phyloP scores from a whole-genome alignment of 2,797 vertebrate species.

The Oryzias sinensis region DNA sequence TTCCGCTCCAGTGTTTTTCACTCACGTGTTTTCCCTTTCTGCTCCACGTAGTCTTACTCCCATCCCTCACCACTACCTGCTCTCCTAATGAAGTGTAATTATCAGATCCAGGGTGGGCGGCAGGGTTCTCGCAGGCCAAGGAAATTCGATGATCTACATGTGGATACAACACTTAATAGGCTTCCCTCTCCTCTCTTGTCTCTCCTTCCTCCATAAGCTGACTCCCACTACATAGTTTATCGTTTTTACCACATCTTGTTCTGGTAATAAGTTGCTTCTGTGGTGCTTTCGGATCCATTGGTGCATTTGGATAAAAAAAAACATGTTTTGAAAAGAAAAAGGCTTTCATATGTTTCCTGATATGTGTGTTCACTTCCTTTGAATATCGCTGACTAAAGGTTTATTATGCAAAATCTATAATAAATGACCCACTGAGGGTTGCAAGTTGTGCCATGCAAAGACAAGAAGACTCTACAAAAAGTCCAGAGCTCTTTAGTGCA shows the following conservation, averaged over 20 bases:
- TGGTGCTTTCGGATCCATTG: no score
- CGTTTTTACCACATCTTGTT: background rate
- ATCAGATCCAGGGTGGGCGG: constrained; percentile 67
- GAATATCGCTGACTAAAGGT: constrained; percentile 16
- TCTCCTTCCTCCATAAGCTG: constrained; percentile 29
- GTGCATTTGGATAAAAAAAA: no score
- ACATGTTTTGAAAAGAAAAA: constrained; percentile 11
- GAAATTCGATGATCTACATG: constrained; percentile 57
- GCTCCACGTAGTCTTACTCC: constrained; percentile 15
- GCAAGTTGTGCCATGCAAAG: no score
- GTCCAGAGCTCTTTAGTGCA: no score
- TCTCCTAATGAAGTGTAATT: constrained; percentile 69
- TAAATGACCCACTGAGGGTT: constrained; percentile 20
- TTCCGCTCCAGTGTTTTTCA: constrained; percentile 2
- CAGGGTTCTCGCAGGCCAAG: constrained; percentile 46
- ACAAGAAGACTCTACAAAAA: no score
- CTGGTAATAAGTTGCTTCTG: constrained; percentile 18
- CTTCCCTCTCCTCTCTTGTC: constrained; percentile 40
- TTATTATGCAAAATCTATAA: constrained; percentile 32
- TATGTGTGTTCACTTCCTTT: background rate
- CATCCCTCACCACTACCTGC: constrained; percentile 61
- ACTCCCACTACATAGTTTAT: constrained; percentile 30
- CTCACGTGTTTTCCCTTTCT: constrained; percentile 12
- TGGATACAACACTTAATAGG: constrained; percentile 58
- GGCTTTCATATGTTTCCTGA: background rate